Conservation (phyloP, 2,797 vertebrate species). For the Perodicticus potto region DNA sequence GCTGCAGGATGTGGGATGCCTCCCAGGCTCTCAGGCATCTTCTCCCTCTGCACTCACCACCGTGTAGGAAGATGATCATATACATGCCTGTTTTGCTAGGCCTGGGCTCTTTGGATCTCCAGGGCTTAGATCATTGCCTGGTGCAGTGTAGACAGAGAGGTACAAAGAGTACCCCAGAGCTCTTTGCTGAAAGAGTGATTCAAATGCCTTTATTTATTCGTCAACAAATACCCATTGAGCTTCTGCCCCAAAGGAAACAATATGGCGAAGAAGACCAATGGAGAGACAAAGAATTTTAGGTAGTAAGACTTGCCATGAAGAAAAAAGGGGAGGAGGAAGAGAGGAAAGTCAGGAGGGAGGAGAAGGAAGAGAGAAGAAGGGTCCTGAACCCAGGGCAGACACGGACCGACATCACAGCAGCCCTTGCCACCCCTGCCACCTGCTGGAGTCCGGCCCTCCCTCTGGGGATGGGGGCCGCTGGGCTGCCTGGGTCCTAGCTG, state of each 20-base stretch:
- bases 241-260: neutral
- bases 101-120: neutral
- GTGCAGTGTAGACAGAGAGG: neutral
- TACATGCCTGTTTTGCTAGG: neutral
- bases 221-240: neutral
- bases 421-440: too few relatives aligned
- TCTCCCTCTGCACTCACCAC: rapidly evolving
- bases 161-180: neutral
- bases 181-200: neutral
- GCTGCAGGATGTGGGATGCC: neutral
- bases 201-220: neutral
- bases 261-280: neutral
- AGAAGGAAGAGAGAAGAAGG: neutral
- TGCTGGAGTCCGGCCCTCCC: neutral
- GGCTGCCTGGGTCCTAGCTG: neutral
- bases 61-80: neutral
- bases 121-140: neutral
- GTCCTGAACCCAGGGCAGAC: neutral
- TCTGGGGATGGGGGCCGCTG: neutral
- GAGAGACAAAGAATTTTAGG: neutral
- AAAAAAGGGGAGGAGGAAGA: neutral
- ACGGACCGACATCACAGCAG: neutral
- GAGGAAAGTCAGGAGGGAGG: neutral
- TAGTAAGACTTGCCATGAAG: neutral
- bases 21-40: neutral